Conservation (phyloP, 2,888 invertebrate genomes). For the Hyposoter didymator region DNA sequence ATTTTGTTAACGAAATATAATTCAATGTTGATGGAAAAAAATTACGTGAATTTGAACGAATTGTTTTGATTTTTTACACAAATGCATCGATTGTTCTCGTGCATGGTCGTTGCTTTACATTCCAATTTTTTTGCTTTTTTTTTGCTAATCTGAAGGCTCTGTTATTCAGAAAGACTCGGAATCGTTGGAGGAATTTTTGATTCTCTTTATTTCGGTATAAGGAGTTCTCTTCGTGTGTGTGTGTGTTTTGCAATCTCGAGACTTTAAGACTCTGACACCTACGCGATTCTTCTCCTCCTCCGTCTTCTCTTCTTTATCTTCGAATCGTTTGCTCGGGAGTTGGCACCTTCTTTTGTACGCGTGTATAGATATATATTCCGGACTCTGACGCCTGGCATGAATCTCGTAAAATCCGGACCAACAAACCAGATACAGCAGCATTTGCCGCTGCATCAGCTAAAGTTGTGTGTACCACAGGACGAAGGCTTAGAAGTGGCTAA, state of each 20-base stretch:
- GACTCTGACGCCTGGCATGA: slow-evolving; percentile 52
- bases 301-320: slow-evolving; percentile 66
- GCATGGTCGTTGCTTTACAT: background rate
- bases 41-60: background rate
- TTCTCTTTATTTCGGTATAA: slow-evolving; percentile 3
- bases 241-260: slow-evolving; percentile 47
- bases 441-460: slow-evolving; percentile 39
- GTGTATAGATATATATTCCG: slow-evolving; percentile 22
- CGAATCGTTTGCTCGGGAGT: slow-evolving; percentile 68
- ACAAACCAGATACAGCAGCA: slow-evolving; percentile 50
- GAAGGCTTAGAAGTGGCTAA: slow-evolving; percentile 51
- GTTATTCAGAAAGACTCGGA: background rate
- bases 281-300: slow-evolving; percentile 56
- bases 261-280: slow-evolving; percentile 63
- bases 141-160: background rate
- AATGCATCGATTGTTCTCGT: background rate
- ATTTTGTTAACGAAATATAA: background rate
- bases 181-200: background rate
- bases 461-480: slow-evolving; percentile 23
- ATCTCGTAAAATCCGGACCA: slow-evolving; percentile 71
- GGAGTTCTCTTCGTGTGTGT: background rate
- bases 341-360: slow-evolving; percentile 51
- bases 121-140: background rate
- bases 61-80: background rate
- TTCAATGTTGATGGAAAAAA: background rate